These are phyloP conservation scores for Charadrius vociferus DNA, from an alignment of 2,113 vertebrate genomes.

Conservation along the genomic window DNA sequence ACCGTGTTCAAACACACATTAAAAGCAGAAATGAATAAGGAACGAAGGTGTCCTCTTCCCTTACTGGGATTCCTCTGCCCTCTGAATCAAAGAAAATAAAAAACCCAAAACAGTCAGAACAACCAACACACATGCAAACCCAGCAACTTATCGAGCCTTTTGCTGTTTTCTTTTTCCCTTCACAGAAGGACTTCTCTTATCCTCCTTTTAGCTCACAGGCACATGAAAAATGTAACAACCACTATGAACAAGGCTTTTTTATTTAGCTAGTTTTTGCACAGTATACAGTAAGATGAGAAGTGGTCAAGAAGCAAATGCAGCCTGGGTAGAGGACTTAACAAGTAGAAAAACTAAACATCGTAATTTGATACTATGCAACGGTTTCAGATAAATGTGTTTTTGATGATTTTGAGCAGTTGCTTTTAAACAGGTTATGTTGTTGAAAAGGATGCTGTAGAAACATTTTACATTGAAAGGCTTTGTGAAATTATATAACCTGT, in stretches of 20 bases:
- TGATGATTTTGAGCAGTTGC: conserved; percentile 12
- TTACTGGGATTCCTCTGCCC: not conserved
- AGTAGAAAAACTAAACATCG: not conserved
- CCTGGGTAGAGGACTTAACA: not conserved
- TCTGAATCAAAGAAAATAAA: not conserved
- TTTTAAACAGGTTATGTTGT: not conserved
- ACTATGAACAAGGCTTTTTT: not conserved
- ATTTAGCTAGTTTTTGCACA: not conserved
- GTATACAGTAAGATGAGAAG: not conserved
- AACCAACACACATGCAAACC: not conserved
- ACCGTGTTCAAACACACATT: not conserved
- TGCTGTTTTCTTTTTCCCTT: not conserved
- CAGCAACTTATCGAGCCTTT: not conserved
- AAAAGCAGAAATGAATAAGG: not conserved
- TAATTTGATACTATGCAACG: not conserved
- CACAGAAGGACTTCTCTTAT: not conserved
- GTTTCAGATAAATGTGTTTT: not conserved
- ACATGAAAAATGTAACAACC: not conserved
- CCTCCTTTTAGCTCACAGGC: not conserved
- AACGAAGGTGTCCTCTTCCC: not conserved
- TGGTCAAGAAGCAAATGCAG: not conserved
- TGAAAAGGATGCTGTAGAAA: conserved; percentile 27
- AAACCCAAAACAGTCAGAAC: not conserved
- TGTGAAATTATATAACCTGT: conserved; percentile 36
- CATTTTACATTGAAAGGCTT: conserved; percentile 6